phyloP scores from a whole-genome alignment of 2,888 invertebrate genomes.

The Crioceris asparagi region DNA sequence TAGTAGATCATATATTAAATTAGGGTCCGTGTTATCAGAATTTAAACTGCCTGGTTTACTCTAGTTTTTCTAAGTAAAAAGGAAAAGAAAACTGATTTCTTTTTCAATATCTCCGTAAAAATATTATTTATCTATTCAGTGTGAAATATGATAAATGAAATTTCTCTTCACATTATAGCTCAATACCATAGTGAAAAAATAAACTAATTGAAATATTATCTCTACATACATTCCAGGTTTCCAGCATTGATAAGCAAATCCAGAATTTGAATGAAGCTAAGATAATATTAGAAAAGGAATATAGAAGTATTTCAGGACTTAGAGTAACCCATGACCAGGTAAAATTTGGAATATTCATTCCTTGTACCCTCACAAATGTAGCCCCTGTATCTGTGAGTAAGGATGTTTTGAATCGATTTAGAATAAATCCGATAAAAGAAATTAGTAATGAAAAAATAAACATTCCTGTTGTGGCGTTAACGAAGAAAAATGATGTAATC shows the following conservation, averaged over 20 bases:
- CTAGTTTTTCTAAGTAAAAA: no score
- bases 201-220: no score
- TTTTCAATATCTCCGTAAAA: no score
- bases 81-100: no score
- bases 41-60: no score
- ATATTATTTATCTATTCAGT: no score
- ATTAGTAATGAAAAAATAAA: background rate
- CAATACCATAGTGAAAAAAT: no score
- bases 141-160: no score
- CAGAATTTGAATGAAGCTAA: constrained; percentile 12
- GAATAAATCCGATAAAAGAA: constrained; percentile 4
- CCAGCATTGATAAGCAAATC: constrained; percentile 7
- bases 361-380: constrained; percentile 8
- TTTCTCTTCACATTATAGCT: no score
- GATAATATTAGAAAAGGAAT: constrained; percentile 13
- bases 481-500: constrained; percentile 11
- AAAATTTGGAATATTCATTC: constrained; percentile 16
- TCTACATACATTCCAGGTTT: background rate
- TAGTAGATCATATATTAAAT: no score
- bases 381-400: constrained; percentile 6
- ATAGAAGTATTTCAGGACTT: constrained; percentile 3
- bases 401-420: background rate
- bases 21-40: no score
- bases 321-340: constrained; percentile 1
- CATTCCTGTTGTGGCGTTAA: background rate